Base-by-base conservation (phyloP, 2,888 invertebrate species). In the Gasteruption jaculator region DNA sequence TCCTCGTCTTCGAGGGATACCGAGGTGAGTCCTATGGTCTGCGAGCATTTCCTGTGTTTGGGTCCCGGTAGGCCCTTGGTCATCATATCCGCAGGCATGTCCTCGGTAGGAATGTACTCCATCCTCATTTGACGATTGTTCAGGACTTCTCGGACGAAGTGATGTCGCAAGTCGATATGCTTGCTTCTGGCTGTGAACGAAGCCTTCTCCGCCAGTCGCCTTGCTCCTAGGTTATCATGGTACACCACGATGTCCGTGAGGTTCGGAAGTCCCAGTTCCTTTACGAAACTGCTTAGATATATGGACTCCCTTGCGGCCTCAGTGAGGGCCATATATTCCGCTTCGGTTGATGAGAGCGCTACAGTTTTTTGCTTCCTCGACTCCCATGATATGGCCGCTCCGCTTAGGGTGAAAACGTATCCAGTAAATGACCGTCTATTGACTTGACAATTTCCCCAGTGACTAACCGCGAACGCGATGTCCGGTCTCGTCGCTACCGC, bases 401-500 rank as follows among this genome's bases (percentile, higher is more conserved):
- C 46, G 4, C 14, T 25, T 5, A 20, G 19, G 1, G 19, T 10
- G 26, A 45, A 48, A 16, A 33, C 29, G 12, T 22, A 39, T 12
- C 48, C 48, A 5, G 42, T 41, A 15, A 36, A 43, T 0, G 49
- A 50, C 22, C 40, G 35, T 19, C 48, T 11, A 31, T 46, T 41
- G 15, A 15, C 14, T 8, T 14, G n/a, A 21, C 22, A 32, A 20
- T 29, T 34, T 3, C 18, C 41, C 44, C 44, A 49, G 20, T 46
- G 31, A 31, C 44, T 51, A 3, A 52, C 49, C 5, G 46, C 35
- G 18, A 41, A 40, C 10, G 45, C 43, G 4, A 53, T 51, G 12
- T 52, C 52, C 8, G 46, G 48, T 18, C 51, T 39, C 5, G 48
- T 52, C n/a, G 36, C 25, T 3, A 45, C 35, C 5, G 49, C 41